Evolutionary conservation across 2,113 vertebrate genomes (phyloP), one percentile per base, ranked within the genome.

Genomic region (Bostrychus sinensis): DNA sequence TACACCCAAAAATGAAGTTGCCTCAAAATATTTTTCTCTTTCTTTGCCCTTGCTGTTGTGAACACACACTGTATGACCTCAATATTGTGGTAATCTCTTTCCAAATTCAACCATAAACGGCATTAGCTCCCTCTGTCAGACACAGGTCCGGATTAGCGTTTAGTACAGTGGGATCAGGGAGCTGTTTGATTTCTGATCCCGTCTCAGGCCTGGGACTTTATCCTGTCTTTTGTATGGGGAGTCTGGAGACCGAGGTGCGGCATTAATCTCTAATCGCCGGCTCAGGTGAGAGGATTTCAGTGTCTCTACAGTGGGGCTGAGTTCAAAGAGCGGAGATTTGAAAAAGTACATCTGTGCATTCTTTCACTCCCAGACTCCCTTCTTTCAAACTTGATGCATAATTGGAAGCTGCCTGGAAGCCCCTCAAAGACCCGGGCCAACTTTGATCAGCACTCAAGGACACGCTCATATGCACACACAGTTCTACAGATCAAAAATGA

Each of bases 311-410:
- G 12, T 13, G 62, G 23, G 36, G 56, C 57, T n/a, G 65, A 85
- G 71, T 84, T 86, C 83, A 85, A 84, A 89, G 83, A 72, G 50
- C 1, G 36, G 41, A 1, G 72, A 55, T 66, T 74, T 53, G 58
- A 38, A 66, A 51, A 54, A 73, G 79, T 76, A 72, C 78, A 88
- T 87, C 81, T 87, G 78, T 70, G 76, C 86, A 85, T 88, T 87
- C 86, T 84, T 82, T 56, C 62, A 10, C 62, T 67, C 66, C 6
- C 54, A 28, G 53, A 32, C 41, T 38, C 57, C 22, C 37, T n/a
- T 26, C 23, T 42, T 68, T 58, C 66, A 22, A 75, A 50, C 60
- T 39, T 1, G 48, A 71, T 30, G 60, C 54, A 66, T 59, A 66
- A 78, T 57, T 50, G 74, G 62, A 76, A 75, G 67, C 71, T 63